These are phyloP conservation scores for Choreutis nemorana DNA, from an alignment of 2,888 invertebrate species.

Conservation along the genomic window DNA sequence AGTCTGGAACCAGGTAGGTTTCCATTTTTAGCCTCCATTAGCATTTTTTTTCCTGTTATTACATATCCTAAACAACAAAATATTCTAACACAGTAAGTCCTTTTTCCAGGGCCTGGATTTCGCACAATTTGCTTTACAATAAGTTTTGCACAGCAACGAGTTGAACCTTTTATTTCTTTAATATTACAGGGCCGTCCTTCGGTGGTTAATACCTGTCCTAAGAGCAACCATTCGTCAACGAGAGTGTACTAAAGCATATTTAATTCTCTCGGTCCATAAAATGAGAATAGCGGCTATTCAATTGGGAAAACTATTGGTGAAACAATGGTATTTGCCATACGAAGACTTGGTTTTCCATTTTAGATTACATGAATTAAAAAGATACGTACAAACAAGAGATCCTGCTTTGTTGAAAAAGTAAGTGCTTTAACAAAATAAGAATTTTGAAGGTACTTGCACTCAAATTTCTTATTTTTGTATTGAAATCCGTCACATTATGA, in stretches of 20 bases:
- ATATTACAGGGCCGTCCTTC: constrained; percentile 61
- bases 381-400: constrained; percentile 58
- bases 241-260: constrained; percentile 72
- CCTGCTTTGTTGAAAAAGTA: constrained; percentile 70
- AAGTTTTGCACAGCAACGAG: too few relatives aligned
- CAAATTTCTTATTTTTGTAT: too few relatives aligned
- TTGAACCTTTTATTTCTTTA: too few relatives aligned
- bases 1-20: constrained; percentile 42
- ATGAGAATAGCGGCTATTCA: constrained; percentile 65
- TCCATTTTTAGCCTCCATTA: constrained; percentile 5
- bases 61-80: too few relatives aligned
- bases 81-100: too few relatives aligned
- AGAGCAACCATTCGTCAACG: constrained; percentile 69
- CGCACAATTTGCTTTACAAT: too few relatives aligned
- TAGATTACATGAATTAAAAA: constrained; percentile 70
- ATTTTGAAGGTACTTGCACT: too few relatives aligned
- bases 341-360: constrained; percentile 73
- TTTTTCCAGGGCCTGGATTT: too few relatives aligned
- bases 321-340: constrained; percentile 71
- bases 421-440: too few relatives aligned
- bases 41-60: too few relatives aligned
- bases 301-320: constrained; percentile 66
- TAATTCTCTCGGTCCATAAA: constrained; percentile 63
- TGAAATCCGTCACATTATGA: too few relatives aligned
- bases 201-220: constrained; percentile 68